Conservation (phyloP, 1,140 invertebrate genomes). For the Psix sp. region DNA sequence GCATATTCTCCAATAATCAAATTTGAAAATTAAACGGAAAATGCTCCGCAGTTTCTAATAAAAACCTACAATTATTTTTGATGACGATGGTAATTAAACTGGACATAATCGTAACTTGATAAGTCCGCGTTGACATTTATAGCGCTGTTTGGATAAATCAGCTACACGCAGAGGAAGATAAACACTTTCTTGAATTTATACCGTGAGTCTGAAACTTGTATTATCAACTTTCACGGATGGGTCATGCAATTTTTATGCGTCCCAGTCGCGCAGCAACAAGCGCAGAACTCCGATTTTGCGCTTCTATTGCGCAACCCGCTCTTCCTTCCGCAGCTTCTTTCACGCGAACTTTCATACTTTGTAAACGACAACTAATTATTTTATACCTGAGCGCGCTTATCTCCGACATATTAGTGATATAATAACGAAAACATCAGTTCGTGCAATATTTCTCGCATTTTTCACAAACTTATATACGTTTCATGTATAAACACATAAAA, state of each 20-base stretch:
- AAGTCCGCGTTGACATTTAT: no score
- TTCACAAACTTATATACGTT: slow-evolving; percentile 43
- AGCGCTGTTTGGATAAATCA: slow-evolving; percentile 28
- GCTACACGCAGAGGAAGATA: slow-evolving; percentile 17
- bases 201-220: slow-evolving; percentile 28
- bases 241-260: slow-evolving; percentile 59
- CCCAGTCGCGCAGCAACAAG: slow-evolving; percentile 45
- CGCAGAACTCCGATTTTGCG: slow-evolving; percentile 27
- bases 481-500: slow-evolving; percentile 28
- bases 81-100: no score
- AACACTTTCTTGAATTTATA: slow-evolving; percentile 44
- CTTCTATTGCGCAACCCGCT: slow-evolving; percentile 52
- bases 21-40: no score
- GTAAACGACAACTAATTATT: slow-evolving; percentile 39
- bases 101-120: no score
- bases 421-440: slow-evolving; percentile 41
- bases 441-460: slow-evolving; percentile 26
- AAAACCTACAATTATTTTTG: no score
- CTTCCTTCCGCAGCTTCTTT: slow-evolving; percentile 62
- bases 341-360: slow-evolving; percentile 29
- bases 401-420: slow-evolving; percentile 36
- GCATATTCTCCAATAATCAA: no score
- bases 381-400: slow-evolving; percentile 31
- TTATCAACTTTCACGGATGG: slow-evolving; percentile 65
- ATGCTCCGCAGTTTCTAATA: no score